phyloP scores from a whole-genome alignment of 1,140 invertebrate species.

The Aphaenogaster ashmeadi region DNA sequence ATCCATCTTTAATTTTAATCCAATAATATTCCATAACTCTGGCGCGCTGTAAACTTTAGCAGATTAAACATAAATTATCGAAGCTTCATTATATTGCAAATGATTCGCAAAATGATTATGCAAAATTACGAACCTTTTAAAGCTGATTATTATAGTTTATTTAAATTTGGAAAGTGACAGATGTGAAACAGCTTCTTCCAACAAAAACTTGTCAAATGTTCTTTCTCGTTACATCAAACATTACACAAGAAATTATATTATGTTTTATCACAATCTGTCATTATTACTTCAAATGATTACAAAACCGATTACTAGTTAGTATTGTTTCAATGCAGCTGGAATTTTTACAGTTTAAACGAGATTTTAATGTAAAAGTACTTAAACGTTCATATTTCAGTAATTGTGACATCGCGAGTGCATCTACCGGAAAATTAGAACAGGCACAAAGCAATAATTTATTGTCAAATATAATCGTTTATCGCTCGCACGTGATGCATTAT shows the following conservation, averaged over 20 bases:
- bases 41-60: not conserved
- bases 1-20: constrained; percentile 26
- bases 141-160: not conserved
- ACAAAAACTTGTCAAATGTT: not conserved
- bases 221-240: not conserved
- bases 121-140: not conserved
- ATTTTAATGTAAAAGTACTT: constrained; percentile 27
- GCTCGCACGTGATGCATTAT: constrained; percentile 40
- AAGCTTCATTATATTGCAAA: not conserved
- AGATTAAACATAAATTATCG: constrained; percentile 13
- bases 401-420: constrained; percentile 13
- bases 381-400: constrained; percentile 41
- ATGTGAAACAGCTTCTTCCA: not conserved
- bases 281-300: not conserved
- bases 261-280: not conserved
- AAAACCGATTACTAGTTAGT: not conserved
- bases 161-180: not conserved
- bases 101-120: not conserved
- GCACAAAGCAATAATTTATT: constrained; percentile 41
- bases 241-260: not conserved
- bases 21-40: constrained; percentile 22
- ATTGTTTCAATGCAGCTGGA: not conserved
- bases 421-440: constrained; percentile 49
- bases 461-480: constrained; percentile 55
- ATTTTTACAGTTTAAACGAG: constrained; percentile 11